Conservation (phyloP, 1,140 invertebrate genomes). For the Dreissena rostriformis region DNA sequence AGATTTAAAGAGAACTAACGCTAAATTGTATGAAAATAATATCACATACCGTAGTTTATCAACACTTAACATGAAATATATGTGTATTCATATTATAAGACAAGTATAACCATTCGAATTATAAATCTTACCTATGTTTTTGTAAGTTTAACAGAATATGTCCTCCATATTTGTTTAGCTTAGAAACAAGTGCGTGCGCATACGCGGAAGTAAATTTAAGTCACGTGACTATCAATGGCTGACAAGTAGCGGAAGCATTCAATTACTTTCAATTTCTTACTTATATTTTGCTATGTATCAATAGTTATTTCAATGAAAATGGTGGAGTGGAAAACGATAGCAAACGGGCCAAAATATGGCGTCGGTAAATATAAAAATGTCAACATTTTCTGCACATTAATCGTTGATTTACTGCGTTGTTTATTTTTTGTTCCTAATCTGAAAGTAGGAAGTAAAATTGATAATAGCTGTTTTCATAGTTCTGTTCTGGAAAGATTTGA, state of each 20-base stretch:
- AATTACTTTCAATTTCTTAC: constrained; percentile 25
- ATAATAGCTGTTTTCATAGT: too few species aligned
- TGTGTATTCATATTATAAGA: too few species aligned
- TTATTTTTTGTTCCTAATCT: not conserved
- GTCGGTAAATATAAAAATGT: constrained; percentile 22
- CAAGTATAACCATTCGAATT: not conserved
- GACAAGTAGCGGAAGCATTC: constrained; percentile 47
- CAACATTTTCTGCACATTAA: not conserved
- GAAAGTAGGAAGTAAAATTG: constrained; percentile 44
- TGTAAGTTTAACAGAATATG: not conserved
- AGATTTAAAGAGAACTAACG: too few species aligned
- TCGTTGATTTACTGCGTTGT: constrained; percentile 6
- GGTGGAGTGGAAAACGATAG: constrained; percentile 30
- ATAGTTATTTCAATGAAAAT: not conserved
- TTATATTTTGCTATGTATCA: constrained; percentile 34
- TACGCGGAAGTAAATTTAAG: constrained; percentile 59
- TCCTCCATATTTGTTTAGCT: constrained; percentile 63
- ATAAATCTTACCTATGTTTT: not conserved
- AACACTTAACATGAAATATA: too few species aligned
- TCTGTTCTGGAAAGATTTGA: too few species aligned
- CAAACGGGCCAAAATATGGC: constrained; percentile 34
- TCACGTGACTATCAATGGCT: constrained; percentile 42
- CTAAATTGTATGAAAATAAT: too few species aligned
- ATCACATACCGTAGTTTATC: too few species aligned
- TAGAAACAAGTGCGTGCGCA: constrained; percentile 61